These are phyloP conservation scores for Chlorospingus flavigularis DNA, from an alignment of 2,797 vertebrate species.

Conservation along the genomic window DNA sequence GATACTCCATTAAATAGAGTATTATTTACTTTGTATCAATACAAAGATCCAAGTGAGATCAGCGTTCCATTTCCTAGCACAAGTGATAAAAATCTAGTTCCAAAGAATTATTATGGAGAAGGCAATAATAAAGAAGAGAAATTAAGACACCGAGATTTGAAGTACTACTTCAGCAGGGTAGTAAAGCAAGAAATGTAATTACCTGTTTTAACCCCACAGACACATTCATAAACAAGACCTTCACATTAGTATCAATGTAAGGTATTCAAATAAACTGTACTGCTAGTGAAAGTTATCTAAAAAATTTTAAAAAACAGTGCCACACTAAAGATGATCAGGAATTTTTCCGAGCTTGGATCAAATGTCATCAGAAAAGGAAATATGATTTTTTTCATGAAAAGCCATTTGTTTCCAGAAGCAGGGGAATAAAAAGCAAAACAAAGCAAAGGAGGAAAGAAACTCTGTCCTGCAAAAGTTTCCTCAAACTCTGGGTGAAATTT, in stretches of 20 bases:
- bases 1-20: background rate
- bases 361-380: background rate
- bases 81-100: background rate
- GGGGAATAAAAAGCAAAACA: accelerated
- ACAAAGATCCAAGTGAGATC: background rate
- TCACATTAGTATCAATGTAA: background rate
- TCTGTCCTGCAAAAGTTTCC: background rate
- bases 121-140: background rate
- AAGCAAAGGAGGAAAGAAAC: background rate
- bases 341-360: background rate
- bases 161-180: background rate
- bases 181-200: background rate
- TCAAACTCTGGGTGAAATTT: background rate
- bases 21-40: background rate
- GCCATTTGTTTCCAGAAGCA: accelerated
- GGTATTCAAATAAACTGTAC: background rate
- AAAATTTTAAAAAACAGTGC: background rate
- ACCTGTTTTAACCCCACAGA: background rate
- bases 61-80: background rate
- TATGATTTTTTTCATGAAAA: background rate
- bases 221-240: background rate
- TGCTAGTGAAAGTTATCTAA: background rate
- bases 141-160: background rate
- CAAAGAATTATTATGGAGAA: background rate
- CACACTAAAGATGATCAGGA: background rate